Base-by-base conservation (phyloP, 2,888 invertebrate genomes). In the Eristalis pertinax region DNA sequence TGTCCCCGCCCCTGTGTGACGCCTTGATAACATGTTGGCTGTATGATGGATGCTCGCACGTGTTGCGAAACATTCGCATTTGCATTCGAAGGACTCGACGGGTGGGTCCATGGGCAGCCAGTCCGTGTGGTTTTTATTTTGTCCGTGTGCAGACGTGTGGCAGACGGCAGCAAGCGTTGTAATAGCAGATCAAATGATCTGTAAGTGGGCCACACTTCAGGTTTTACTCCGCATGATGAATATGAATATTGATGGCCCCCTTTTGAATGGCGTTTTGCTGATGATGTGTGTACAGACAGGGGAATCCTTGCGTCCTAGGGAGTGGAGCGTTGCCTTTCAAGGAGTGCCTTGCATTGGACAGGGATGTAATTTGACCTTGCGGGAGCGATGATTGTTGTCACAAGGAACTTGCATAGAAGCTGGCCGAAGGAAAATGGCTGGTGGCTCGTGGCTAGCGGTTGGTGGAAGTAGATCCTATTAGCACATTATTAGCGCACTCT, bases 31-130 rank as follows among this genome's bases (percentile, higher is more conserved):
- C 69, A 62, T 22, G 62, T 43, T 60, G 26, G 32, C 32, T 32
- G 19, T 26, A n/a, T 69, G 77, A 77, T 77, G 77, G 69, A 69
- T 77, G 65, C 26, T 56, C 35, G 77, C 69, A 77, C 69, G 77
- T 77, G 77, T 63, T 69, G 15, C 5, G 29, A 24, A 77, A 50
- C 38, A 22, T 15, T 69, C 26, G 35, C 22, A 69, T 77, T 69
- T 32, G 29, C 77, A 77, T 77, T 69, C 69, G 32, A 69, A 77
- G 26, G 56, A 69, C 76, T 38, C 50, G 43, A 35, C 22, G n/a
- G 43, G 5, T 43, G 43, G n/a, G n/a, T n/a, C n/a, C n/a, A n/a
- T n/a, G n/a, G n/a, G n/a, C n/a, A 35, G 35, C 35, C 10, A 13
- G 50, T 22, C 38, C 2, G 38, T 38, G 8, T 13, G 38, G 13